A percentile compares a stretch with the other conserved stretches of the same genome.
phyloP scores from a whole-genome alignment of 2,797 vertebrate species.

The Calcarius lapponicus region DNA sequence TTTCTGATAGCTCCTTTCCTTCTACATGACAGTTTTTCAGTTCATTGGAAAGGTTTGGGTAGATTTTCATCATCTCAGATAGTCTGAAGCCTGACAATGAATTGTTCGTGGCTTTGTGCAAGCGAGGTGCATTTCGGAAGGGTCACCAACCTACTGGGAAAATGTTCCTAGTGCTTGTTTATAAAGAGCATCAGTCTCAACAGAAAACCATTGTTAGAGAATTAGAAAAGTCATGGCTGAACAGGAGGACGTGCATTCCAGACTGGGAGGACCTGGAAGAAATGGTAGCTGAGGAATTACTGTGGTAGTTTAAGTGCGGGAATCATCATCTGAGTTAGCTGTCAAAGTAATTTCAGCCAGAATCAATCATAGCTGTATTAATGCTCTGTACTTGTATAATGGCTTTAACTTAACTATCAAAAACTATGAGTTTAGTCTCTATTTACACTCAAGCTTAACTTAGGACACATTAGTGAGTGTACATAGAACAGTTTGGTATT shows the following conservation, averaged over 20 bases:
- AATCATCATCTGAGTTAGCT: neutral
- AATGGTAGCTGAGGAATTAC: neutral
- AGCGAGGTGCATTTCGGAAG: neutral
- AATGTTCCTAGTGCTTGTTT: neutral
- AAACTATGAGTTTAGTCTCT: neutral
- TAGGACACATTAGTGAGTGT: neutral
- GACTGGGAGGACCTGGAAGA: neutral
- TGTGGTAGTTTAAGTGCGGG: neutral
- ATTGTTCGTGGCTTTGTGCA: neutral
- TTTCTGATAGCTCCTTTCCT: constrained; percentile 21
- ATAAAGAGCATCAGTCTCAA: neutral
- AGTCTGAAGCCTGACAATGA: neutral
- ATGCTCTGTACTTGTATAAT: neutral
- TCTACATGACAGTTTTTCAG: constrained; percentile 36
- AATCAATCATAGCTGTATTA: neutral
- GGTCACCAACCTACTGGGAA: neutral
- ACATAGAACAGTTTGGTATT: neutral
- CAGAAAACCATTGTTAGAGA: neutral
- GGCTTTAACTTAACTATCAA: neutral
- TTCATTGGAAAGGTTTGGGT: constrained; percentile 27
- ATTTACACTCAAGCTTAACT: neutral
- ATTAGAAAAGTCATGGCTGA: neutral
- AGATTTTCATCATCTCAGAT: constrained; percentile 16
- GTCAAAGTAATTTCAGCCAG: neutral
- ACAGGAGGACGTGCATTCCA: neutral